Base-by-base conservation (phyloP, 2,113 vertebrate genomes). In the Cnemophilus loriae region DNA sequence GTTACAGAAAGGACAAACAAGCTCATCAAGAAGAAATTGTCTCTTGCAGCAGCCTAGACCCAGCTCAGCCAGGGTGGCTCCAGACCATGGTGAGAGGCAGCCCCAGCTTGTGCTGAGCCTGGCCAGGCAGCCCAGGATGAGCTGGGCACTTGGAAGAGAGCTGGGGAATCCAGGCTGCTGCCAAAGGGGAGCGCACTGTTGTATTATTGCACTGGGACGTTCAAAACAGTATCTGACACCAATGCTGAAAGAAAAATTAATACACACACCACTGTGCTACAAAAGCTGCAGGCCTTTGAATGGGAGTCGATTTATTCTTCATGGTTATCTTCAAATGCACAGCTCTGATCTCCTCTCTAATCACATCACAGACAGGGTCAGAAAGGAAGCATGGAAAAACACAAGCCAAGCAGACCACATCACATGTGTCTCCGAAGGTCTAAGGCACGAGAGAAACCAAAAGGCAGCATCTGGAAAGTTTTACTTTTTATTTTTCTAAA, bases 401-500 rank as follows among this genome's bases (percentile, higher is more conserved):
- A 88, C 81, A 65, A 46, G 67, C 55, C 68, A 35, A 71, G 55
- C 78, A 32, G 16, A 60, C 19, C 80, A 57, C 9, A 18, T 37
- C 68, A 50, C n/a, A 7, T 46, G 79, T 33, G 78, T 70, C 70
- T 90, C 88, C 8, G 4, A 80, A 55, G 77, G 93, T 91, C 93
- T 79, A 78, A 97, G 93, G 89, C 80, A 94, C 7, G 23, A 96
- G 53, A 96, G 93, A 97, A 96, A 97, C 69, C 77, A 95, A 81
- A 95, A 87, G 82, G 94, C 73, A 95, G 90, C 79, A 64, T 94
- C 84, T 91, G 92, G 79, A 96, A 96, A 96, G 87, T 93, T 93
- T 95, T 67, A 87, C 52, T 93, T 89, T 96, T 96, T 97, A 94
- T 97, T 97, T 96, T 88, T 96, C 91, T 95, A 95, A 97, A 95